Conservation (phyloP, 2,888 invertebrate species). For the Rotaria socialis region DNA sequence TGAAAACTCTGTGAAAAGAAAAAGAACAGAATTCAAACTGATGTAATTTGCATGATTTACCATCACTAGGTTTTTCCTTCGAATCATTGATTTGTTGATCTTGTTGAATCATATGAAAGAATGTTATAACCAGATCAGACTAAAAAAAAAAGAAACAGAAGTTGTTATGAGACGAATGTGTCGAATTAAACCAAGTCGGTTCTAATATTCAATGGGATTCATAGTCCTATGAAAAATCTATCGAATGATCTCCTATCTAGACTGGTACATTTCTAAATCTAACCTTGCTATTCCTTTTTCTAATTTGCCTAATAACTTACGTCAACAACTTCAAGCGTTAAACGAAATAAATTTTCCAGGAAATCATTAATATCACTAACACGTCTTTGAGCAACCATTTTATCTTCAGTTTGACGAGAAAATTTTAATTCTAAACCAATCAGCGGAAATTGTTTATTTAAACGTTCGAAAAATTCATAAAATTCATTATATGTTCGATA, state of each 20-base stretch:
- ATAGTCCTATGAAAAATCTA: too few species aligned
- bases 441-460: slow-evolving; percentile 82
- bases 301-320: slow-evolving; percentile 50
- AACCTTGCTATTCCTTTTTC: neutral
- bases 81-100: slow-evolving; percentile 74
- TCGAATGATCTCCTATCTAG: too few species aligned
- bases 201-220: too few species aligned
- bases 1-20: slow-evolving; percentile 49
- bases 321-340: slow-evolving; percentile 88
- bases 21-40: neutral
- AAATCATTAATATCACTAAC: slow-evolving; percentile 81
- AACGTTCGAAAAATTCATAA: slow-evolving; percentile 87
- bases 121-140: slow-evolving; percentile 87
- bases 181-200: too few species aligned
- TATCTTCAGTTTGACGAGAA: slow-evolving; percentile 77
- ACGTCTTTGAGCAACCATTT: slow-evolving; percentile 87
- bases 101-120: slow-evolving; percentile 88
- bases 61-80: slow-evolving; percentile 45
- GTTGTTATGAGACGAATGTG: neutral
- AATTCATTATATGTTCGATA: slow-evolving; percentile 94
- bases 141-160: slow-evolving; percentile 61
- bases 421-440: slow-evolving; percentile 76
- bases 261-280: too few species aligned
- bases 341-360: slow-evolving; percentile 75
- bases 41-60: slow-evolving; percentile 48